Evolutionary conservation across 2,113 vertebrate species (phyloP), one percentile per base, ranked within the genome.

Genomic region (Otis tarda): DNA sequence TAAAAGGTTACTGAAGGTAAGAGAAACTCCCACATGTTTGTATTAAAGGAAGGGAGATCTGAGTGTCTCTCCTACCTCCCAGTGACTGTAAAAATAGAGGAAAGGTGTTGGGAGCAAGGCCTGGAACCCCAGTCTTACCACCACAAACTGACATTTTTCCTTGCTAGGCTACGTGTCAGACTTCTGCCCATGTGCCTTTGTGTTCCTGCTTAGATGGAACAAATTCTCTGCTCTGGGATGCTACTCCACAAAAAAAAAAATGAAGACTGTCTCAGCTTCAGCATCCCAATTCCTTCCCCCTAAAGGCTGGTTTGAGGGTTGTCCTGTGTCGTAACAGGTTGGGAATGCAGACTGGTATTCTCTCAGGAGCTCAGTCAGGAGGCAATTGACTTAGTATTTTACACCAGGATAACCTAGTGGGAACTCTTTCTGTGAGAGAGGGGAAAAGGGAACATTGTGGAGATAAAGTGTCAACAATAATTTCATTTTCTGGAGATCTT

Each of bases 121-220:
- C 30, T 89, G 37, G 25, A 80, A 56, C 2, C 6, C 5, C 27
- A 31, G 6, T 35, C 18, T 78, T 93, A 31, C 28, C 10, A 60
- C 4, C 9, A 67, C 24, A 45, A 20, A 27, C 7, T 30, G n/a
- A 19, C n/a, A n/a, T 56, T 67, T 75, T 70, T 21, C 9, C 80
- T 85, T 1, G 0, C 12, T 55, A 31, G 14, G n/a, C 15, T 71
- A 35, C 0, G 0, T 30, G 56, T 83, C 63, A 74, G 55, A 28
- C 43, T 67, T 86, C 55, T 90, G 63, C 25, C n/a, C 65, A 11
- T 12, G 28, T 31, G 4, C 3, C 27, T 90, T 76, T 65, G 53
- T 37, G 19, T 45, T 87, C 33, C 83, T 43, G 68, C 53, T 82
- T 53, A 55, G 55, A 41, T 18, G 15, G 49, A 87, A 87, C 19